Evolutionary conservation across 2,888 invertebrate genomes (phyloP).

Genomic region (Drosophila cognata): DNA sequence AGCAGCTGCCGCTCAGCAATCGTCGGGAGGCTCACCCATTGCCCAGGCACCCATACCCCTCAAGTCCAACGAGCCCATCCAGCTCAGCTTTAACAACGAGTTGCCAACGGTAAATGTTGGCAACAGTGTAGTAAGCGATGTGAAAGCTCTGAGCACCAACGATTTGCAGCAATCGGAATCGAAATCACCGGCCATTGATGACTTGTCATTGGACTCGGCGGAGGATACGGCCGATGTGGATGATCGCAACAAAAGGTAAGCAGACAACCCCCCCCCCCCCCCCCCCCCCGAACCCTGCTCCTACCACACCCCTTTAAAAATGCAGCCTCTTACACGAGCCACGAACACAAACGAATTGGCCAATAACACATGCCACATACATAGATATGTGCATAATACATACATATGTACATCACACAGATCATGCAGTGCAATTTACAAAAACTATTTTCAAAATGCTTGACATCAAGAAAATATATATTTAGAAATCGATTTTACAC

Average conservation of each 20-base stretch:
- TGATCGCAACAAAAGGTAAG: constrained; percentile 91
- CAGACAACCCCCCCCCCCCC: not conserved
- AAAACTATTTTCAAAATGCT: not conserved
- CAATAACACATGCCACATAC: not conserved
- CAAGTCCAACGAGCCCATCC: constrained; percentile 76
- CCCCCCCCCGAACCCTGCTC: not conserved
- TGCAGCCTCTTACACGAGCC: constrained; percentile 6
- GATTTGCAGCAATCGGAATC: constrained; percentile 87
- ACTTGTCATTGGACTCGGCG: constrained; percentile 89
- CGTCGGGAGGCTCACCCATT: constrained; percentile 46
- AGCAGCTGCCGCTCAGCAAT: constrained; percentile 57
- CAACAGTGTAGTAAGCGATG: constrained; percentile 71
- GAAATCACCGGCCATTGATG: constrained; percentile 88
- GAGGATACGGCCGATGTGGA: constrained; percentile 90
- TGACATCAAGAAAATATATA: not conserved
- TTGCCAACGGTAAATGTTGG: constrained; percentile 54
- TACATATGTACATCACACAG: not conserved
- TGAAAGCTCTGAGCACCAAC: constrained; percentile 68
- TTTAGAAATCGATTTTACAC: not conserved
- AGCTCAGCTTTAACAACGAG: constrained; percentile 83
- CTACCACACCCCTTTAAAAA: not conserved
- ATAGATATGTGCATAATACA: not conserved
- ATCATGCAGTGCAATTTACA: not conserved
- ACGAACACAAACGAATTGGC: constrained; percentile 14
- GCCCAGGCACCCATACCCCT: constrained; percentile 69